Conservation (phyloP, 2,888 invertebrate genomes). For the Arenicola marina region DNA sequence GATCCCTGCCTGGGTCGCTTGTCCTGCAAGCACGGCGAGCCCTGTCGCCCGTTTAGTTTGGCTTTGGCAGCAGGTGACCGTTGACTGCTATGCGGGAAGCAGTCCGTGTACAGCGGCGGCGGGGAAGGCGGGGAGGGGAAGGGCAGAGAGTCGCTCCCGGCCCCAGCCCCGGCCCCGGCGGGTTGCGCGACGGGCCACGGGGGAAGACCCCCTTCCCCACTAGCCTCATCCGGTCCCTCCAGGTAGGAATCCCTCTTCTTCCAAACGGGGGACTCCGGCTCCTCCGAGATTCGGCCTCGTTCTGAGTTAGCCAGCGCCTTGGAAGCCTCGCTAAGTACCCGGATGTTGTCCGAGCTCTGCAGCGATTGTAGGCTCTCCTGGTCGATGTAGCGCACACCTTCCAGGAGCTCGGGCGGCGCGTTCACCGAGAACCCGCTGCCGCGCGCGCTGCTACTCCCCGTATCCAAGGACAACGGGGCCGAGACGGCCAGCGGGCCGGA, state of each 20-base stretch:
- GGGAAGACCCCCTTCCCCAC: background rate
- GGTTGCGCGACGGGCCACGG: background rate
- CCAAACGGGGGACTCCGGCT: conserved; percentile 41
- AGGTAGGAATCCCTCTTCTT: conserved; percentile 32
- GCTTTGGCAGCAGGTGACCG: too few species aligned
- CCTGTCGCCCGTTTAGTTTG: background rate
- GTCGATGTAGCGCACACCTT: conserved; percentile 53
- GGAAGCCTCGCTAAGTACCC: conserved; percentile 37
- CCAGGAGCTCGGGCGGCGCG: conserved; percentile 39
- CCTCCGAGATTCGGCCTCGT: background rate
- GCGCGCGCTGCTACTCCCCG: too few species aligned
- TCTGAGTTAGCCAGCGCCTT: background rate
- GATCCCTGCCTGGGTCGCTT: too few species aligned
- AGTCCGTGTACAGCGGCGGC: background rate
- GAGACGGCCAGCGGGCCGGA: too few species aligned
- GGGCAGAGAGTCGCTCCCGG: background rate
- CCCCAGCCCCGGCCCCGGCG: background rate
- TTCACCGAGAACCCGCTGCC: too few species aligned
- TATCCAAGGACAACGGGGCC: too few species aligned
- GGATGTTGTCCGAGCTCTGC: conserved; percentile 43
- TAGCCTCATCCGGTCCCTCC: background rate
- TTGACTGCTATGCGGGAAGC: too few species aligned
- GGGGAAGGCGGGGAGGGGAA: background rate
- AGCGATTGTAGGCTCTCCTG: conserved; percentile 53
- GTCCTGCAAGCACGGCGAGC: background rate